A percentile compares a stretch with the other conserved stretches of the same genome.
These are phyloP conservation scores for Graptemys geographica DNA, from an alignment of 2,797 vertebrate species.

Conservation along the genomic window DNA sequence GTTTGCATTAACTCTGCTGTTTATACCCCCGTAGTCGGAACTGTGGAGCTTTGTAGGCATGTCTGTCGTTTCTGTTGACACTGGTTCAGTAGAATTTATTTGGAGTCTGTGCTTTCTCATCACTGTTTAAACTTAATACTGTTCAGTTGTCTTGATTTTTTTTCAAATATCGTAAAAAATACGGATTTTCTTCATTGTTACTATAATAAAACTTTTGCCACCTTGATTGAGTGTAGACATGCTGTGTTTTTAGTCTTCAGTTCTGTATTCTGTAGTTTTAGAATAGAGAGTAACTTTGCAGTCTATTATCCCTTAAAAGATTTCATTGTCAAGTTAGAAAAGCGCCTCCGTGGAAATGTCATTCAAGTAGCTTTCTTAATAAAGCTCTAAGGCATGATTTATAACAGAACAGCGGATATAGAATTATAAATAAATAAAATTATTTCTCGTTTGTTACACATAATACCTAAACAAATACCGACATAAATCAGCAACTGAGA, in stretches of 20 bases:
- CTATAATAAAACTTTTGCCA: background rate
- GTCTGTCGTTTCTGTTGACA: background rate
- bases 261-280: background rate
- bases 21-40: background rate
- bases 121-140: background rate
- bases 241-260: background rate
- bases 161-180: background rate
- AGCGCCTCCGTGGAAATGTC: background rate
- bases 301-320: no score
- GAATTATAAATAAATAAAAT: background rate
- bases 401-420: background rate
- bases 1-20: background rate
- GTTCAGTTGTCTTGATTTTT: background rate
- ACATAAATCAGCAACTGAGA: rapidly evolving
- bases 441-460: background rate
- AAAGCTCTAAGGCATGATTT: background rate
- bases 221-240: background rate
- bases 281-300: background rate
- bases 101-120: background rate
- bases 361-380: background rate
- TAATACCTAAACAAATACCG: background rate
- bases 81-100: background rate
- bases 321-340: background rate
- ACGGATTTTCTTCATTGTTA: background rate
- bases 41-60: background rate